Evolutionary conservation across 1,140 invertebrate species (phyloP).

Genomic region (Campodea augens): DNA sequence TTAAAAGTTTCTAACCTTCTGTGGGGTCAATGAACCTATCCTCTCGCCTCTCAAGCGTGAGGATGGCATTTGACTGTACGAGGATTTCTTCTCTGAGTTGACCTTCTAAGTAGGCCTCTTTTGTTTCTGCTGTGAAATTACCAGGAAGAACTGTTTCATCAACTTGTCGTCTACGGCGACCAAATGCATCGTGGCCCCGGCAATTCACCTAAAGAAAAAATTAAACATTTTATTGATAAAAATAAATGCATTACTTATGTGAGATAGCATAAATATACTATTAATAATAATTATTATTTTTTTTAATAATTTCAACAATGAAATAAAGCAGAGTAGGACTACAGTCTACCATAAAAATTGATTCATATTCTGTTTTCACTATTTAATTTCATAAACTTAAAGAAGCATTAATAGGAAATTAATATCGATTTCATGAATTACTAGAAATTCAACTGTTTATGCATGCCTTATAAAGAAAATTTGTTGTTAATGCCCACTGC

Average conservation of each 20-base stretch:
- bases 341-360: no score
- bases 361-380: no score
- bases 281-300: not conserved
- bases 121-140: constrained; percentile 32
- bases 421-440: no score
- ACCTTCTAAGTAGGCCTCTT: constrained; percentile 42
- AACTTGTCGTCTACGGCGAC: constrained; percentile 47
- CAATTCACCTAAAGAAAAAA: constrained; percentile 54
- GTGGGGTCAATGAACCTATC: constrained; percentile 41
- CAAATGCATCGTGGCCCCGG: constrained; percentile 71
- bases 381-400: no score
- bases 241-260: not conserved
- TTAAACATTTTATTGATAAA: constrained; percentile 2
- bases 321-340: no score
- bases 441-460: no score
- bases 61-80: constrained; percentile 75
- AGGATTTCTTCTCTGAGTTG: constrained; percentile 80
- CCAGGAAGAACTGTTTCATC: constrained; percentile 24
- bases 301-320: no score
- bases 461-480: no score
- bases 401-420: no score
- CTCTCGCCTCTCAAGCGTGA: constrained; percentile 69
- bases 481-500: no score
- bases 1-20: constrained; percentile 45
- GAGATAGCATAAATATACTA: not conserved